Evolutionary conservation across 1,140 invertebrate genomes (phyloP).

Genomic region (Sminthurinus signatus): DNA sequence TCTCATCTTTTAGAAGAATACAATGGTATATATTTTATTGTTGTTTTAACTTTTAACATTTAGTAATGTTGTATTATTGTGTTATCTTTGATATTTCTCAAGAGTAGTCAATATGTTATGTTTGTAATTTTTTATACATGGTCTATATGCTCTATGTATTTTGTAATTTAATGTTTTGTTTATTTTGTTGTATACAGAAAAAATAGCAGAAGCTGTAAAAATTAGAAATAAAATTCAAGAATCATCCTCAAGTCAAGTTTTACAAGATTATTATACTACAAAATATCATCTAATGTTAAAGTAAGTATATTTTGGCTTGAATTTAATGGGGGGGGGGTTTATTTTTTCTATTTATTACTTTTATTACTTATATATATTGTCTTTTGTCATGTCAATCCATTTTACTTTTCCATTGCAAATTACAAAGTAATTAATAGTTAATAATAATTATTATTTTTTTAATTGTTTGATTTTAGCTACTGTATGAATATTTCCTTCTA

Average conservation of each 20-base stretch:
- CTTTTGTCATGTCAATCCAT: slow-evolving; percentile 3
- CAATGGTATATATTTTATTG: slow-evolving; percentile 54
- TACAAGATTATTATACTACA: slow-evolving; percentile 60
- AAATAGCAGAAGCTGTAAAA: slow-evolving; percentile 57
- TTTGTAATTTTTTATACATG: not conserved
- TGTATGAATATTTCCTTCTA: slow-evolving; percentile 81
- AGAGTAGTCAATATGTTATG: too few species aligned
- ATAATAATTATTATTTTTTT: not conserved
- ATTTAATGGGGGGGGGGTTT: too few species aligned
- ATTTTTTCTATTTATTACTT: too few species aligned
- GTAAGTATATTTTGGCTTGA: slow-evolving; percentile 47
- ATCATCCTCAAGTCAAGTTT: slow-evolving; percentile 47
- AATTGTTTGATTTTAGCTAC: slow-evolving; percentile 55
- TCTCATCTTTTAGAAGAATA: slow-evolving; percentile 66
- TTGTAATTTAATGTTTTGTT: not conserved
- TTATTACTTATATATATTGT: too few species aligned
- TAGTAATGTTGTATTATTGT: too few species aligned
- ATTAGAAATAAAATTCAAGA: slow-evolving; percentile 56
- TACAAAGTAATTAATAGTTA: too few species aligned
- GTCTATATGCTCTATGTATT: not conserved
- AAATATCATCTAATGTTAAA: slow-evolving; percentile 66
- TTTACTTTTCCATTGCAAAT: not conserved
- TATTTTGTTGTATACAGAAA: slow-evolving; percentile 46
- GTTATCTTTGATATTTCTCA: too few species aligned
- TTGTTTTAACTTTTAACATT: too few species aligned